Evolutionary conservation across 2,113 vertebrate species (phyloP).

Genomic region (Glaucidium brasilianum): DNA sequence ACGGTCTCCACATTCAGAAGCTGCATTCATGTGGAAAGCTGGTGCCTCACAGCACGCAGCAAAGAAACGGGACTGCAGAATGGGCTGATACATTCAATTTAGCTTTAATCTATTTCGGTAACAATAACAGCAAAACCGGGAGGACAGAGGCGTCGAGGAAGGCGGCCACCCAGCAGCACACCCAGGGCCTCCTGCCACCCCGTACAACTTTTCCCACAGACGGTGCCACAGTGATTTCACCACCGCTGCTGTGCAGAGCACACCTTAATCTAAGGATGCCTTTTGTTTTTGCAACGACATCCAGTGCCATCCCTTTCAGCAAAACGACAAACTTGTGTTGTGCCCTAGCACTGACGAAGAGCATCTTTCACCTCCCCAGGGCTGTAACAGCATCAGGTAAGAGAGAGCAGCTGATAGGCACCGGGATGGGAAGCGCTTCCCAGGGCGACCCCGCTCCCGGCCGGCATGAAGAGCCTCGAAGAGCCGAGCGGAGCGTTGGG

Average conservation of each 20-base stretch:
- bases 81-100: background rate
- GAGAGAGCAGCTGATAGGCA: background rate
- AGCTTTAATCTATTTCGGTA: background rate
- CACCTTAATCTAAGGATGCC: background rate
- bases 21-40: background rate
- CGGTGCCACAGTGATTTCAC: fast-evolving
- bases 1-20: background rate
- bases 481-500: fast-evolving
- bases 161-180: fast-evolving
- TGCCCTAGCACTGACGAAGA: fast-evolving
- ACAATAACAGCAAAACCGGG: background rate
- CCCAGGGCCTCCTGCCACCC: background rate
- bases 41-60: background rate
- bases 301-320: background rate
- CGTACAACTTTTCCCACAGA: background rate
- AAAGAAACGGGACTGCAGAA: background rate
- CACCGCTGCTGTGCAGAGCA: fast-evolving
- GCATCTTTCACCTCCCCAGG: background rate
- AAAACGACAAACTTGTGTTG: fast-evolving
- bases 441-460: fast-evolving
- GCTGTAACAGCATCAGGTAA: fast-evolving
- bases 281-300: background rate
- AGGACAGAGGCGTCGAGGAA: background rate
- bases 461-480: fast-evolving
- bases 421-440: fast-evolving